Evolutionary conservation across 2,888 invertebrate species (phyloP), one percentile per base, ranked within the genome.

Genomic region (Exephanes ischioxanthus): DNA sequence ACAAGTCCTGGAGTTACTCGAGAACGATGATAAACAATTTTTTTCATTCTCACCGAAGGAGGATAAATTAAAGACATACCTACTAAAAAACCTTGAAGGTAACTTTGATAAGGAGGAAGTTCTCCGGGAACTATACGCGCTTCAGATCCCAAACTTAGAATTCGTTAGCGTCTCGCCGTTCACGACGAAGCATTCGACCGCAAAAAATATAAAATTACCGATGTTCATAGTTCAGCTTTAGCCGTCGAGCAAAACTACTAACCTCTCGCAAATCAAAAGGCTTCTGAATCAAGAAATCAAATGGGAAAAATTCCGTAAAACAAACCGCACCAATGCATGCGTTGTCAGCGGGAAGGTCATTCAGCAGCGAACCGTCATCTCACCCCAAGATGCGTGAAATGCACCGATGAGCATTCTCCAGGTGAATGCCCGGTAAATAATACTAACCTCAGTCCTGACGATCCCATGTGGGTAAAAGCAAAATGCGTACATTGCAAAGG

Each of bases 401-500:
- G 51, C 51, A 51, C 16, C 0, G 51, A 51, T 0, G 51, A 51
- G 51, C 16, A 51, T n/a, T n/a, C 16, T 51, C 51, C 14, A 1
- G 51, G 51, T 0, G 51, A 51, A 51, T 51, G 51, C 14, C 51
- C 51, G 16, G 51, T 51, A 51, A 51, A 51, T n/a, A 51, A 51
- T n/a, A 11, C 11, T 2, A 51, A n/a, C 5, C 51, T 14, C 1
- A 51, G n/a, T n/a, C 51, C 51, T 3, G 51, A 51, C 5, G 51
- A 51, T n/a, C n/a, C 51, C 14, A n/a, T 11, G 16, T 51, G 51
- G 51, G 51, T 51, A 14, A 51, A 51, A 2, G 51, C 51, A 51
- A 51, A 51, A 51, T 51, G 51, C 51, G 51, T 51, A 51, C 51
- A 51, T n/a, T 51, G 51, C 16, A 51, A 51, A n/a, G n/a, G n/a